Base-by-base conservation (phyloP, 2,888 invertebrate genomes). In the Esperia sulphurella region DNA sequence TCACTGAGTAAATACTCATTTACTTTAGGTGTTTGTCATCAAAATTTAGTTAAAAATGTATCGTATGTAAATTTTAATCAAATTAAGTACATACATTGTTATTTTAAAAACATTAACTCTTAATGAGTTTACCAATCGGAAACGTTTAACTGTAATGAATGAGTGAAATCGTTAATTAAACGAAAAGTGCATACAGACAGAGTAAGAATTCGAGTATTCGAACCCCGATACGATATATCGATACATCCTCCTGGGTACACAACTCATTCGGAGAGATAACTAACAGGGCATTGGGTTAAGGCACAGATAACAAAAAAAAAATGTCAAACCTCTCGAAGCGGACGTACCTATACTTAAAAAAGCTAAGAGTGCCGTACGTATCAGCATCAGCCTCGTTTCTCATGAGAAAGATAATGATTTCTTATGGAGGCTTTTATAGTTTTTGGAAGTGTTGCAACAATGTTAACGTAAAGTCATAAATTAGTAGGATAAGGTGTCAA, bases 101-200 rank as follows among this genome's bases (percentile, higher is more conserved):
- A 42, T 48, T 50, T 51, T 46, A n/a, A 47, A 50, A 53, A 21
- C 21, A 21, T 21, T 21, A 21, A 45, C 39, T 45, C 53, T 65
- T 67, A 70, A 70, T 62, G 65, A 68, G 65, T 71, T 68, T 62
- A 55, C 55, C 64, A 59, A 76, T 77, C 78, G 82, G 79, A 82
- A 79, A 80, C 71, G 68, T 75, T 73, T 58, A 70, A 72, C 68
- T 59, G 65, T 59, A 21, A 21, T 69, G 61, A 70, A 68, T 64
- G 65, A 71, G 68, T 79, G 71, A 76, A 78, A 70, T 68, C 70
- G 68, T 71, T 75, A 76, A 75, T 71, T 71, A 65, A 58, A 45
- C 53, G 43, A 51, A 66, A 73, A 74, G 68, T 72, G 66, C 68
- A 67, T 61, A 65, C 68, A 29, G 37, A 65, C 68, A 29, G 37